Evolutionary conservation across 2,797 vertebrate species (phyloP), one percentile per base, ranked within the genome.

Genomic region (Ceryle rudis): DNA sequence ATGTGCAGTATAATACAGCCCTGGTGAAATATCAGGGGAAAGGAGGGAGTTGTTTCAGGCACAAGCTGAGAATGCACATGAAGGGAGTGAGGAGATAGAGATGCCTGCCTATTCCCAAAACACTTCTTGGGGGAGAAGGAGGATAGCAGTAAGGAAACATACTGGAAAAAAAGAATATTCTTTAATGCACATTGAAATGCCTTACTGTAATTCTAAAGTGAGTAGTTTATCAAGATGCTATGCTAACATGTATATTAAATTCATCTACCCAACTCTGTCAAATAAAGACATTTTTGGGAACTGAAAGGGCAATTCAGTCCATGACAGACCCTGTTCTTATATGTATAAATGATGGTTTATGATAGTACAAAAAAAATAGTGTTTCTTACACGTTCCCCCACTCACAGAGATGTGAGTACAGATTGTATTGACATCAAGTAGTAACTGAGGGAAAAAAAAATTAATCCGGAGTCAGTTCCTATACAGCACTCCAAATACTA

Each of bases 61-160:
- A 33, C 1, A 4, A 2, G 3, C 33, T 46, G 0, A 0, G 31
- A 6, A 37, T 14, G 42, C 5, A 13, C 3, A 13, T 37, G 35
- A 33, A 5, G 2, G 15, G 37, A 31, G 18, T 2, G 3, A 37
- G 20, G 20, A 7, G 44, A 33, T 20, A 47, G 25, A 55, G 21
- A 14, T 16, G 14, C 4, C 21, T 14, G 14, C 4, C 17, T 55
- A 10, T 17, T 51, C 37, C 54, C 17, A 35, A 65, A 81, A 51
- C 0, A 3, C 7, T 69, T 57, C 11, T n/a, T 31, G 10, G 2
- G 23, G 23, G 19, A 77, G 31, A 1, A 75, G 23, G 31, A 52
- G 17, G 15, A 31, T 1, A 49, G 17, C 4, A 60, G 42, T 20
- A 65, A 71, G 11, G 29, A 55, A 79, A 58, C 8, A 10, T 62